Conservation (phyloP, 2,797 vertebrate species). For the Hafferia zeledoni region DNA sequence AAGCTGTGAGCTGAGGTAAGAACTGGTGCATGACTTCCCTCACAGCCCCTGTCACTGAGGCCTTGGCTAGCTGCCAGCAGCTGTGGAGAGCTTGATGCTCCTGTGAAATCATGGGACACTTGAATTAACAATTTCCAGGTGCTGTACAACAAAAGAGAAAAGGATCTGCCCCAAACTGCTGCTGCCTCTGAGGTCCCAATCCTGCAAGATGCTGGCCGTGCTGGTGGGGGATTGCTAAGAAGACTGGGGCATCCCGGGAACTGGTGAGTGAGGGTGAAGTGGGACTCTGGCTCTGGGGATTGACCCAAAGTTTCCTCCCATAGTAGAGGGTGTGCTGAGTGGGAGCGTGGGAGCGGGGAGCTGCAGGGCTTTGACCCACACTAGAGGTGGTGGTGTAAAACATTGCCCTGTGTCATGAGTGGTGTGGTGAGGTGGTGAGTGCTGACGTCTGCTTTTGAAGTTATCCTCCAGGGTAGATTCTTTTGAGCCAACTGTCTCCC, state of each 20-base stretch:
- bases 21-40: fast-evolving
- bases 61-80: too few species aligned
- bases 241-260: background rate
- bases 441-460: background rate
- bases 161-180: too few species aligned
- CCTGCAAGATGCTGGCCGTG: fast-evolving
- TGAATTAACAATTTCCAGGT: background rate
- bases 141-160: background rate
- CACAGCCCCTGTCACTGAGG: too few species aligned
- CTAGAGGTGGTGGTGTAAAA: background rate
- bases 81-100: background rate
- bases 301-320: fast-evolving
- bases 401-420: fast-evolving
- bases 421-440: background rate
- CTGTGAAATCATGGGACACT: fast-evolving
- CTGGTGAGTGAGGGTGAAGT: background rate
- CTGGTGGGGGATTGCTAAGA: background rate
- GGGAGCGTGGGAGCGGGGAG: background rate
- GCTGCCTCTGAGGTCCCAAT: background rate
- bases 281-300: fast-evolving
- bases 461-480: background rate
- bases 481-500: background rate
- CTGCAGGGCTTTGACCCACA: fast-evolving
- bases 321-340: background rate
- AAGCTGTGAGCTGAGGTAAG: background rate